phyloP scores from a whole-genome alignment of 2,888 invertebrate genomes.

The Andrena bucephala region DNA sequence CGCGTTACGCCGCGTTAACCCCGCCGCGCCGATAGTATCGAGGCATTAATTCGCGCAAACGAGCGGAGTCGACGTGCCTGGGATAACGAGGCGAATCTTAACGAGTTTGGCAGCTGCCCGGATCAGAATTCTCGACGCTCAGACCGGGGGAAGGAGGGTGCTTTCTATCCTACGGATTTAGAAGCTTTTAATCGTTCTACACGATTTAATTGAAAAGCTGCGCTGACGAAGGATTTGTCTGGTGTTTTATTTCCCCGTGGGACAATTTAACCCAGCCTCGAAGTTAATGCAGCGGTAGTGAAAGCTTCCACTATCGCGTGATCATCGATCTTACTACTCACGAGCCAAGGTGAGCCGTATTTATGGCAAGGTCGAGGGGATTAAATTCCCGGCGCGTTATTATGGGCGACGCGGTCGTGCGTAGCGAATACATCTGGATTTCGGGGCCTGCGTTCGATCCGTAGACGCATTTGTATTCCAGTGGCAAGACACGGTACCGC shows the following conservation, averaged over 20 bases:
- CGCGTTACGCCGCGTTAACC: constrained; percentile 69
- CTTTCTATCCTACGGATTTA: background rate
- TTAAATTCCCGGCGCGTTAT: constrained; percentile 71
- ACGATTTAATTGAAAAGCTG: background rate
- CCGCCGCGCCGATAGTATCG: constrained; percentile 68
- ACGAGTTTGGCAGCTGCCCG: constrained; percentile 63
- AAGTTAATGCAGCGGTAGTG: background rate
- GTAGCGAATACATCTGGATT: constrained; percentile 71
- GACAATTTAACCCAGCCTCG: no score
- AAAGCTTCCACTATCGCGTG: constrained; percentile 19
- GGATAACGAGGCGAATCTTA: constrained; percentile 71
- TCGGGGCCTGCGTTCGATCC: constrained; percentile 53
- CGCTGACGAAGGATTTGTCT: no score
- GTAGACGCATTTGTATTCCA: constrained; percentile 71
- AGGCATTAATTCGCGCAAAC: constrained; percentile 73
- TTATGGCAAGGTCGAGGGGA: constrained; percentile 62
- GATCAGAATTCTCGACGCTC: constrained; percentile 15
- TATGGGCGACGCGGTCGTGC: constrained; percentile 69
- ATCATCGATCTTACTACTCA: constrained; percentile 26
- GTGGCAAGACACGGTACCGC: constrained; percentile 50
- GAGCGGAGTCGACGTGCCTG: constrained; percentile 51
- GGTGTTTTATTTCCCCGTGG: no score
- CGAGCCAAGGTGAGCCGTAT: constrained; percentile 51
- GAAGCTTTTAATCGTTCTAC: background rate
- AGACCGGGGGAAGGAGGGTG: background rate